phyloP scores from a whole-genome alignment of 2,888 invertebrate genomes.

The Dicyrtoma fusca region DNA sequence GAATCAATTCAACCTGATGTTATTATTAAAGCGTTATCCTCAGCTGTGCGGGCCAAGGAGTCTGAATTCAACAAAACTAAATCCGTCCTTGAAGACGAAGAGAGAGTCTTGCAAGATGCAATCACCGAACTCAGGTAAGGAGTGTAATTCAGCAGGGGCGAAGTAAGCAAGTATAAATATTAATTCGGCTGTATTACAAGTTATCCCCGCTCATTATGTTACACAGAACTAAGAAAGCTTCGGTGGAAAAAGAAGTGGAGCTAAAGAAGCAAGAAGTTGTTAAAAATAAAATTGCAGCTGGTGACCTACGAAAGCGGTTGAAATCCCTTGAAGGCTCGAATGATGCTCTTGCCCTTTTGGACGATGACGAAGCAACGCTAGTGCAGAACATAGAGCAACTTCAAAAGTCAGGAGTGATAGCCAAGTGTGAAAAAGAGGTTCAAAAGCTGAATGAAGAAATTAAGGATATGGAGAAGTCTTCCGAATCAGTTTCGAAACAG shows the following conservation, averaged over 20 bases:
- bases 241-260: slow-evolving; percentile 69
- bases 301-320: slow-evolving; percentile 66
- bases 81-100: slow-evolving; percentile 61
- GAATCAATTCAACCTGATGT: slow-evolving; percentile 39
- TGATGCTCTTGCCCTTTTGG: slow-evolving; percentile 61
- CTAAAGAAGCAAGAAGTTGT: slow-evolving; percentile 66
- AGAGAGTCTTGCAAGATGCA: slow-evolving; percentile 64
- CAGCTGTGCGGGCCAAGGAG: slow-evolving; percentile 45
- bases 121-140: slow-evolving; percentile 62
- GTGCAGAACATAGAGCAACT: slow-evolving; percentile 41
- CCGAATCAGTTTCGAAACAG: slow-evolving; percentile 64
- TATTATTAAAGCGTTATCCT: slow-evolving; percentile 41
- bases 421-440: slow-evolving; percentile 67
- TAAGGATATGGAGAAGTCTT: slow-evolving; percentile 67
- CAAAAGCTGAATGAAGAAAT: slow-evolving; percentile 72
- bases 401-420: slow-evolving; percentile 45
- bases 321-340: slow-evolving; percentile 57
- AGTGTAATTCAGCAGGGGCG: neutral
- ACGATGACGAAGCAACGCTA: slow-evolving; percentile 77
- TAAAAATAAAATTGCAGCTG: slow-evolving; percentile 65
- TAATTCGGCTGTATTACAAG: neutral
- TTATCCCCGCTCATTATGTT: too few species aligned
- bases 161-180: neutral
- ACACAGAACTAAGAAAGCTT: slow-evolving; percentile 64
- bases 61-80: slow-evolving; percentile 49